Evolutionary conservation across 2,888 invertebrate species (phyloP).

Genomic region (Scaptomyza reducta): DNA sequence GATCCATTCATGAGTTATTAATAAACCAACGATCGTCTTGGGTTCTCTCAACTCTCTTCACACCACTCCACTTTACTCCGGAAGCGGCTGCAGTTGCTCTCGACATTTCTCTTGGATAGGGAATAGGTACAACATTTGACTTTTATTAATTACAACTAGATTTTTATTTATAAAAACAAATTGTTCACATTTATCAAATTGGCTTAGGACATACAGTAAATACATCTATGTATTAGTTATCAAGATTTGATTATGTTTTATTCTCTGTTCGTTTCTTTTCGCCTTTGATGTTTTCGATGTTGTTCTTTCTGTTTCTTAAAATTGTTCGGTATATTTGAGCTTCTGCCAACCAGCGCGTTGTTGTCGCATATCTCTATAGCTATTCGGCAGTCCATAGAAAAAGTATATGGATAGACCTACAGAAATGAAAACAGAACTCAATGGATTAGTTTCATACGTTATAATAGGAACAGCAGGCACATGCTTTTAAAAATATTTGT

Average conservation of each 20-base stretch:
- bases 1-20: slow-evolving; percentile 70
- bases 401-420: slow-evolving; percentile 89
- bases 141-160: slow-evolving; percentile 75
- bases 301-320: slow-evolving; percentile 35
- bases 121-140: slow-evolving; percentile 58
- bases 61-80: slow-evolving; percentile 38
- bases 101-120: slow-evolving; percentile 52
- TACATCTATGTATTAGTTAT: slow-evolving; percentile 46
- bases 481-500: slow-evolving; percentile 24
- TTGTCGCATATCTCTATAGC: slow-evolving; percentile 79
- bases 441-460: slow-evolving; percentile 37
- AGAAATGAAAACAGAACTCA: slow-evolving; percentile 56
- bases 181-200: slow-evolving; percentile 73
- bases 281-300: slow-evolving; percentile 14
- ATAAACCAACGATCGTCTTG: slow-evolving; percentile 67
- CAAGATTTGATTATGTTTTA: slow-evolving; percentile 34
- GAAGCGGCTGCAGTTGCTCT: slow-evolving; percentile 68
- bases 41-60: slow-evolving; percentile 17
- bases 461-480: slow-evolving; percentile 36
- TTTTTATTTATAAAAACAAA: slow-evolving; percentile 76
- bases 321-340: slow-evolving; percentile 78
- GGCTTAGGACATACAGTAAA: slow-evolving; percentile 49
- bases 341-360: slow-evolving; percentile 82
- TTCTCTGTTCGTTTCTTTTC: slow-evolving; percentile 3
- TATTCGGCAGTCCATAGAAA: slow-evolving; percentile 87